These are phyloP conservation scores for Montipora capitata DNA, from an alignment of 92 coral and sea anemone genomes.

Conservation along the genomic window DNA sequence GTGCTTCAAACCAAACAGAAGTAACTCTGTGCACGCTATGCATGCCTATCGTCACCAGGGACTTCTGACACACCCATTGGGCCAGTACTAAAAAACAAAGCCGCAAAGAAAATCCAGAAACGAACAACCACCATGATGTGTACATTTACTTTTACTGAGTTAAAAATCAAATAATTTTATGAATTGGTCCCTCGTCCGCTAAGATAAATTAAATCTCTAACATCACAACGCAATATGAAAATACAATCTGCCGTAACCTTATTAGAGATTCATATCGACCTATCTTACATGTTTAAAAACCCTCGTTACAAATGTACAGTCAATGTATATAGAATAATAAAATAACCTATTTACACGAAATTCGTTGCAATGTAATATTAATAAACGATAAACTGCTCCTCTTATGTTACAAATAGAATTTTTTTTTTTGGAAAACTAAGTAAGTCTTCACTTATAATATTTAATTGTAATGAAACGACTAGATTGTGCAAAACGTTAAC, in stretches of 20 bases:
- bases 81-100: too few relatives aligned
- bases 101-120: too few relatives aligned
- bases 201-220: conserved; percentile 35
- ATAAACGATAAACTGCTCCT: conserved; percentile 57
- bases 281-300: conserved; percentile 48
- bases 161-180: conserved; percentile 35
- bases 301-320: conserved; percentile 32
- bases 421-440: conserved; percentile 18
- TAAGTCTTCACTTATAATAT: conserved; percentile 11
- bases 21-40: too few relatives aligned
- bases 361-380: conserved; percentile 36
- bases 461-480: conserved; percentile 15
- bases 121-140: not conserved
- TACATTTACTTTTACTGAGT: conserved; percentile 20
- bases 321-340: conserved; percentile 54
- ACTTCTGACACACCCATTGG: too few relatives aligned
- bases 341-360: conserved; percentile 53
- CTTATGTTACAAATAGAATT: conserved; percentile 65
- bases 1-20: too few relatives aligned
- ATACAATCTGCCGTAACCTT: conserved; percentile 57
- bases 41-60: too few relatives aligned
- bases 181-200: not conserved
- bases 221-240: conserved; percentile 57
- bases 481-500: not conserved
- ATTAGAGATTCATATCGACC: conserved; percentile 15